phyloP scores from a whole-genome alignment of 2,888 invertebrate species.

The Coenonympha glycerion region DNA sequence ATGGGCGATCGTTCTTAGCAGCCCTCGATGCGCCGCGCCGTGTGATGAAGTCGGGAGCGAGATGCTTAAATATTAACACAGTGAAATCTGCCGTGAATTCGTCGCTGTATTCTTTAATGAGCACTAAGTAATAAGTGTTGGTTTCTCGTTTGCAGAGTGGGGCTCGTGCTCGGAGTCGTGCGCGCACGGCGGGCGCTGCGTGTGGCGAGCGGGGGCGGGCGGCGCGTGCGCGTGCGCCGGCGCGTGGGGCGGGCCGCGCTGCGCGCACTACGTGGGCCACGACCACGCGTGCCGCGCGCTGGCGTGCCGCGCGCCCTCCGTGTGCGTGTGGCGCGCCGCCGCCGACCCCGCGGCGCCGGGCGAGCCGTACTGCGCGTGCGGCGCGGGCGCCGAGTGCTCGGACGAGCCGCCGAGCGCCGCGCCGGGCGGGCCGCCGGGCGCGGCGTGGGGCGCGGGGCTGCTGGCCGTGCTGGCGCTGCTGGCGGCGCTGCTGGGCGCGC shows the following conservation, averaged over 20 bases:
- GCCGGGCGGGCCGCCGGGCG: constrained; percentile 28
- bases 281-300: constrained; percentile 76
- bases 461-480: constrained; percentile 44
- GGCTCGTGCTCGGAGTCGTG: constrained; percentile 33
- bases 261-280: constrained; percentile 78
- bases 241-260: constrained; percentile 86
- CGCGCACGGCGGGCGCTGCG: constrained; percentile 37
- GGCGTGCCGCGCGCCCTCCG: constrained; percentile 69
- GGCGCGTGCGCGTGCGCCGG: constrained; percentile 82
- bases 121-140: neutral
- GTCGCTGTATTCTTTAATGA: too few species aligned
- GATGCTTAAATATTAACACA: too few species aligned
- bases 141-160: constrained; percentile 34
- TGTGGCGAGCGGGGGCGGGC: constrained; percentile 65
- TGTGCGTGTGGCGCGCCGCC: constrained; percentile 74
- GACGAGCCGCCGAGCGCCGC: constrained; percentile 27
- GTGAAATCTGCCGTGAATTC: too few species aligned
- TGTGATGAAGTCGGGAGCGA: too few species aligned
- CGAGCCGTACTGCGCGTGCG: constrained; percentile 52
- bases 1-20: too few species aligned
- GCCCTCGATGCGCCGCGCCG: too few species aligned
- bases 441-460: constrained; percentile 44
- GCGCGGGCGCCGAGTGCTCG: constrained; percentile 48
- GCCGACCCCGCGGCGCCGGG: constrained; percentile 44
- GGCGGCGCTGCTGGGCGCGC: constrained; percentile 42